phyloP scores from a whole-genome alignment of 1,140 invertebrate genomes.

The Andricus grossulariae region DNA sequence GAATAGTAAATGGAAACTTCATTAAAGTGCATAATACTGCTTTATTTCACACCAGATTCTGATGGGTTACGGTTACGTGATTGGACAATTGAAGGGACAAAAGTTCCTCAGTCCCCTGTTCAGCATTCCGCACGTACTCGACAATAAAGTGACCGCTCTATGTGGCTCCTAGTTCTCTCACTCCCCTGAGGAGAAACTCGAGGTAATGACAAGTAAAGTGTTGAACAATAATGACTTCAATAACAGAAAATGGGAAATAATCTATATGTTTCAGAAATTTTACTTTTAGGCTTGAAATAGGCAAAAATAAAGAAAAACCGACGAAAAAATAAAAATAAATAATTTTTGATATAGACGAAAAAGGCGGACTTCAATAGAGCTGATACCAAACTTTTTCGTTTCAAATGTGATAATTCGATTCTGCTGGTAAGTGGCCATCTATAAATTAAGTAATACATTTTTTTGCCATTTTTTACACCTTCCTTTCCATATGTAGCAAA shows the following conservation, averaged over 20 bases:
- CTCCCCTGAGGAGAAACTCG: constrained; percentile 37
- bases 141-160: constrained; percentile 55
- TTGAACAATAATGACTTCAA: constrained; percentile 25
- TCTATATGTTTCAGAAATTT: constrained; percentile 13
- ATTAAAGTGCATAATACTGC: constrained; percentile 35
- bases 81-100: constrained; percentile 31
- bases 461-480: too few species aligned
- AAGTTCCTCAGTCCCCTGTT: constrained; percentile 41
- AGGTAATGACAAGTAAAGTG: constrained; percentile 48
- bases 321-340: constrained; percentile 22
- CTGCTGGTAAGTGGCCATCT: too few species aligned
- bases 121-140: constrained; percentile 46
- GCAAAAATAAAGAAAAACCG: too few species aligned
- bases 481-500: too few species aligned
- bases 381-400: too few species aligned
- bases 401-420: too few species aligned
- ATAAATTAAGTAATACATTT: too few species aligned
- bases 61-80: constrained; percentile 29
- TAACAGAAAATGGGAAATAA: constrained; percentile 35
- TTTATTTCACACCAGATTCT: constrained; percentile 40
- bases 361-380: too few species aligned
- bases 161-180: constrained; percentile 44
- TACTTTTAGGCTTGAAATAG: neutral
- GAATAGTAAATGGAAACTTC: constrained; percentile 23
- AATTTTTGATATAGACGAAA: too few species aligned